Percentiles rank a stretch among this genome's conserved stretches.
Conservation (phyloP, 1,140 invertebrate species). For the Chrysomallon squamiferum region DNA sequence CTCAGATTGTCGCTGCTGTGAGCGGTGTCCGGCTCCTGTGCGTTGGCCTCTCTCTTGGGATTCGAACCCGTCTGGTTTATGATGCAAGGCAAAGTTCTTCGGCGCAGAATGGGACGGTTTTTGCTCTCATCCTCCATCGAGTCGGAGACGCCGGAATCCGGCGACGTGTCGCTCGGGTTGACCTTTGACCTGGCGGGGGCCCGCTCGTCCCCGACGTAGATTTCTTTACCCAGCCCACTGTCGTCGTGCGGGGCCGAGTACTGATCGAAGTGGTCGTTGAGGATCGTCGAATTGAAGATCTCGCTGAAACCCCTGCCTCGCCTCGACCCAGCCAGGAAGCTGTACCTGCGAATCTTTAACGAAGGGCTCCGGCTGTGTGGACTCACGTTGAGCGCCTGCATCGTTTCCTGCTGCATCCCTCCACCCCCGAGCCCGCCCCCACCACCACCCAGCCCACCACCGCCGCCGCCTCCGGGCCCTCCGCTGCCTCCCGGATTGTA, state of each 20-base stretch:
- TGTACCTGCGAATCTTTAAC: constrained; percentile 53
- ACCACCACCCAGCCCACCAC: neutral
- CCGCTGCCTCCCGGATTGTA: constrained; percentile 20
- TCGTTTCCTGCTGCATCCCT: constrained; percentile 6
- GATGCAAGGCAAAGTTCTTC: constrained; percentile 59
- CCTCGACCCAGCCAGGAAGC: constrained; percentile 60
- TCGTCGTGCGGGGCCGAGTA: constrained; percentile 74
- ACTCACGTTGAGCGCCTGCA: constrained; percentile 15
- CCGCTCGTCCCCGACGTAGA: constrained; percentile 33
- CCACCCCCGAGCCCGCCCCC: neutral
- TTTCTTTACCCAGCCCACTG: constrained; percentile 41
- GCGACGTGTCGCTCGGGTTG: constrained; percentile 55
- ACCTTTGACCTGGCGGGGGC: constrained; percentile 1
- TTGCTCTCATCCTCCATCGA: constrained; percentile 51
- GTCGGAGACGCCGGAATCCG: constrained; percentile 63
- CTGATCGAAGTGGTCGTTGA: constrained; percentile 84
- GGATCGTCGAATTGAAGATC: constrained; percentile 59
- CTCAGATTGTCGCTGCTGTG: constrained; percentile 57
- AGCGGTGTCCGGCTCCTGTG: constrained; percentile 41
- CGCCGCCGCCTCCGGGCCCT: constrained; percentile 16
- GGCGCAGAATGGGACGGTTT: constrained; percentile 44
- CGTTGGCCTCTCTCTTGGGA: constrained; percentile 6
- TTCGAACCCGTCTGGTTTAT: constrained; percentile 30
- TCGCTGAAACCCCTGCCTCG: constrained; percentile 55
- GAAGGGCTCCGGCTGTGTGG: constrained; percentile 45